Evolutionary conservation across 1,140 invertebrate species (phyloP).

Genomic region (Lucilia sericata): DNA sequence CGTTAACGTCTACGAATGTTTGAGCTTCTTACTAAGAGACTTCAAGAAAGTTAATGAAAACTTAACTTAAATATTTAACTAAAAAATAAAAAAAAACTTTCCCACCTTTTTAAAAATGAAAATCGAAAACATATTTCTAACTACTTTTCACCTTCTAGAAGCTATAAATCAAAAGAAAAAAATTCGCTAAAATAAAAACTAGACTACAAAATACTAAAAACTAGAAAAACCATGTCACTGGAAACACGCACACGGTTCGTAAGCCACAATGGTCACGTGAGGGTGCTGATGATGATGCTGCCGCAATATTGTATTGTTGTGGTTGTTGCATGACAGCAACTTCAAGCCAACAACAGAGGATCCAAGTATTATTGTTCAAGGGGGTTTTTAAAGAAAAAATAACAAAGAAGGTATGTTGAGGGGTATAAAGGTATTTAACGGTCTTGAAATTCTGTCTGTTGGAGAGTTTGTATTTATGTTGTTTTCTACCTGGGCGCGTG

Average conservation of each 20-base stretch:
- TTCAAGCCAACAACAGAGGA: background rate
- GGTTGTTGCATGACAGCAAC: constrained; percentile 1
- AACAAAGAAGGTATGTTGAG: background rate
- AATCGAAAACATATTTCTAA: background rate
- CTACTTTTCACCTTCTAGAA: background rate
- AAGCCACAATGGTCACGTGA: constrained; percentile 32
- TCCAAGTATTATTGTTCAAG: background rate
- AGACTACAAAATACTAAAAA: background rate
- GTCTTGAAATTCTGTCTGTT: too few relatives aligned
- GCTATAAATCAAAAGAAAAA: constrained; percentile 15
- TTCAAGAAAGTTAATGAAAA: background rate
- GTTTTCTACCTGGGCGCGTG: constrained; percentile 26
- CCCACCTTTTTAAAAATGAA: background rate
- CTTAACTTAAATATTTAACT: background rate
- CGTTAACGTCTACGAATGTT: too few relatives aligned
- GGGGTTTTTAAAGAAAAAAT: background rate
- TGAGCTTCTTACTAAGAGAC: too few relatives aligned
- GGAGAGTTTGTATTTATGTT: background rate
- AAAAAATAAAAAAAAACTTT: background rate
- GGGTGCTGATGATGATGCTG: background rate
- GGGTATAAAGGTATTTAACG: background rate
- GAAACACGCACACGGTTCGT: constrained; percentile 26
- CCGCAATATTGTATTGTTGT: background rate
- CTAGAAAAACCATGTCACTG: constrained; percentile 30
- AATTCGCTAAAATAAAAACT: background rate